phyloP scores from a whole-genome alignment of 2,113 vertebrate genomes.

The Oryzias woworae region DNA sequence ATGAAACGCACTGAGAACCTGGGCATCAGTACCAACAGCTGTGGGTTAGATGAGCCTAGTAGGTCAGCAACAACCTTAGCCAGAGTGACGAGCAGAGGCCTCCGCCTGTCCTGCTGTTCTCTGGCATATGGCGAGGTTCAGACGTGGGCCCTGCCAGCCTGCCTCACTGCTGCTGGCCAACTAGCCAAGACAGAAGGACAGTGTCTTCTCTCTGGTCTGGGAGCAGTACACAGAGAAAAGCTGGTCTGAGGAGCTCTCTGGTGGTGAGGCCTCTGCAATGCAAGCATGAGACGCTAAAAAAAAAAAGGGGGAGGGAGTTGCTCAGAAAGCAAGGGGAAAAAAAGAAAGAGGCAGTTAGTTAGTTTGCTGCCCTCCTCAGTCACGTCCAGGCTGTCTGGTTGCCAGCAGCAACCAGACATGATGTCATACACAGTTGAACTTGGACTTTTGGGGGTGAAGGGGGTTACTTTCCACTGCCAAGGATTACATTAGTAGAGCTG shows the following conservation, averaged over 20 bases:
- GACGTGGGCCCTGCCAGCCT: conserved; percentile 62
- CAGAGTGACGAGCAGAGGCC: conserved; percentile 60
- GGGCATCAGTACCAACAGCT: conserved; percentile 29
- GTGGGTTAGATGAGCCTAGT: conserved; percentile 61
- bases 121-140: conserved; percentile 70
- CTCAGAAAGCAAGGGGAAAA: conserved; percentile 46
- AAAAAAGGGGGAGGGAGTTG: conserved; percentile 10
- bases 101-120: conserved; percentile 69
- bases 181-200: conserved; percentile 58
- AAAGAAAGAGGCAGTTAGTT: conserved; percentile 62
- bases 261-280: conserved; percentile 59
- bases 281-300: conserved; percentile 39
- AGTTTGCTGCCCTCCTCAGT: conserved; percentile 79
- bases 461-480: conserved; percentile 80
- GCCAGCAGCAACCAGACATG: conserved; percentile 87
- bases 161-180: conserved; percentile 52
- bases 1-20: conserved; percentile 25
- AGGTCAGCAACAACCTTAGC: conserved; percentile 59
- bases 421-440: conserved; percentile 90
- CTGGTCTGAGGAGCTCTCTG: conserved; percentile 77
- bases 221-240: conserved; percentile 46
- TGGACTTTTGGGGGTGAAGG: conserved; percentile 78
- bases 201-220: conserved; percentile 32
- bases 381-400: conserved; percentile 89
- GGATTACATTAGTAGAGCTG: conserved; percentile 74